phyloP scores from a whole-genome alignment of 2,888 invertebrate genomes.

The Campaea margaritaria region DNA sequence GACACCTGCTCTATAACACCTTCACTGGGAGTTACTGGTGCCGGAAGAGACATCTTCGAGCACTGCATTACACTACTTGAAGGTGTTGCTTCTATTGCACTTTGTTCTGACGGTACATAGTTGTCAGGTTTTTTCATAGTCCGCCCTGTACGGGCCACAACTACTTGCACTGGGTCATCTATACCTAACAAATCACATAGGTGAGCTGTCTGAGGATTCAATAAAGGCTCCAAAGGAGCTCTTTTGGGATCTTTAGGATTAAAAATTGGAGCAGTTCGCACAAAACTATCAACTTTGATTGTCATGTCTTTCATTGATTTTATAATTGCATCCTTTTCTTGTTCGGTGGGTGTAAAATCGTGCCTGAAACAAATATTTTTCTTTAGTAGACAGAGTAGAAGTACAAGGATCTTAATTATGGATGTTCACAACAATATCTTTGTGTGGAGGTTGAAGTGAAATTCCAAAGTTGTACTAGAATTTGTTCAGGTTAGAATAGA shows the following conservation, averaged over 20 bases:
- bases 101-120: conserved; percentile 16
- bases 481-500: too few relatives aligned
- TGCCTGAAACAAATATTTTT: conserved; percentile 77
- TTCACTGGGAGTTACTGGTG: conserved; percentile 69
- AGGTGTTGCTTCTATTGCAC: conserved; percentile 53
- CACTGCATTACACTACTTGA: conserved; percentile 47
- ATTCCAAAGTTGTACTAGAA: too few relatives aligned
- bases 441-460: too few relatives aligned
- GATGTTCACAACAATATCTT: too few relatives aligned
- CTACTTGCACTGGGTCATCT: conserved; percentile 91
- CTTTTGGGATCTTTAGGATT: conserved; percentile 67
- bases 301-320: conserved; percentile 87
- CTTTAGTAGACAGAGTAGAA: too few relatives aligned
- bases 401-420: too few relatives aligned
- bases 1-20: conserved; percentile 52
- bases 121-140: conserved; percentile 59
- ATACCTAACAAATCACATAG: conserved; percentile 90
- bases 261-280: conserved; percentile 88
- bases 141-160: conserved; percentile 82
- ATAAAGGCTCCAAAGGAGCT: conserved; percentile 78
- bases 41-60: conserved; percentile 69
- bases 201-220: conserved; percentile 89
- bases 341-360: conserved; percentile 89
- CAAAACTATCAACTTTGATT: conserved; percentile 91
- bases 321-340: conserved; percentile 88